Percentiles rank a stretch among this genome's conserved stretches.
These are phyloP conservation scores for Clanis bilineata DNA, from an alignment of 2,888 invertebrate species.

Conservation along the genomic window DNA sequence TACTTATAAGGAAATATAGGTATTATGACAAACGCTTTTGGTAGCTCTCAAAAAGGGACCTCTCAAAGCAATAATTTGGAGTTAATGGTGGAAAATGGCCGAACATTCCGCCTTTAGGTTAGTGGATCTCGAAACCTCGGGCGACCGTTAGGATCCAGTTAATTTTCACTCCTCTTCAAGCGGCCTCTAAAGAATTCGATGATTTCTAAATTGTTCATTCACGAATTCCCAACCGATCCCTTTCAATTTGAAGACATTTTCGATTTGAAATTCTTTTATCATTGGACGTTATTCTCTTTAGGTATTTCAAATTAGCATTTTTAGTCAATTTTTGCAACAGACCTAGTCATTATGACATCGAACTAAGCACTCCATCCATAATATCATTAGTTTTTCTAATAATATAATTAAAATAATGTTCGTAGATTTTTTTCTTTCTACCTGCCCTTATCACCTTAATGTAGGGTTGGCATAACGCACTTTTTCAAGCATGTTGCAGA, in stretches of 20 bases:
- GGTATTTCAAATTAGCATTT: not conserved
- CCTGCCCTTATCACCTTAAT: too few relatives aligned
- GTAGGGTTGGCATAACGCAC: too few relatives aligned
- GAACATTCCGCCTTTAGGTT: conserved; percentile 38
- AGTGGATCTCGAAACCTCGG: conserved; percentile 29
- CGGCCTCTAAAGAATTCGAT: conserved; percentile 34
- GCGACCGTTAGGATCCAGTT: conserved; percentile 37
- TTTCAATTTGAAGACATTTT: conserved; percentile 41
- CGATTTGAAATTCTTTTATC: conserved; percentile 7
- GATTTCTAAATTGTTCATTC: conserved; percentile 43
- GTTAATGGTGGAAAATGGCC: conserved; percentile 37
- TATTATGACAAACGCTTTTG: conserved; percentile 10
- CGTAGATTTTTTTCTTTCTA: too few relatives aligned
- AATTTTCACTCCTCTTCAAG: conserved; percentile 37
- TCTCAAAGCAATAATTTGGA: conserved; percentile 36
- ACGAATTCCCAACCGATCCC: conserved; percentile 33
- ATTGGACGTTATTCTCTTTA: not conserved
- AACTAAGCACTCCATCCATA: too few relatives aligned
- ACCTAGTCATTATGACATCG: too few relatives aligned
- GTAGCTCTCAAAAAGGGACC: conserved; percentile 29
- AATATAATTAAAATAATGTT: too few relatives aligned
- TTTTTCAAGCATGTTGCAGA: too few relatives aligned
- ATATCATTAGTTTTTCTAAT: too few relatives aligned
- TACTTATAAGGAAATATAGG: not conserved
- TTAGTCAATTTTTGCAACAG: not conserved